Percentiles rank a stretch among this genome's conserved stretches.
These are phyloP conservation scores for Ornithorhynchus anatinus DNA, from an alignment of 2,113 vertebrate genomes.

Conservation along the genomic window DNA sequence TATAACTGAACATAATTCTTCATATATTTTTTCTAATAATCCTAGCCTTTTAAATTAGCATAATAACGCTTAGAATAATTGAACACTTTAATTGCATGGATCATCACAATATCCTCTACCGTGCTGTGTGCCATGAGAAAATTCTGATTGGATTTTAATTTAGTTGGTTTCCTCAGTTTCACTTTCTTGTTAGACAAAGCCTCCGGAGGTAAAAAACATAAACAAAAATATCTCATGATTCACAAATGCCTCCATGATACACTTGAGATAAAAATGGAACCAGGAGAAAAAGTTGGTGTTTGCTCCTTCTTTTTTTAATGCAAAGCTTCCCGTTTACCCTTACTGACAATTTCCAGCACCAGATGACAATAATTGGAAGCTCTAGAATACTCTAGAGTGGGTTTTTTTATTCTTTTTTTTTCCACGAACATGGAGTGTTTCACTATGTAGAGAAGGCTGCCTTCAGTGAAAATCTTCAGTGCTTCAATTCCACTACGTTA, in stretches of 20 bases:
- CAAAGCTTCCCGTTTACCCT: background rate
- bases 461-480: slow-evolving; percentile 44
- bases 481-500: slow-evolving; percentile 5
- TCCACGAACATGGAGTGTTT: too few relatives aligned
- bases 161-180: background rate
- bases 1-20: slow-evolving; percentile 36
- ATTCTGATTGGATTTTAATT: background rate
- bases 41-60: slow-evolving; percentile 27
- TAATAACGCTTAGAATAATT: slow-evolving; percentile 39
- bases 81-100: slow-evolving; percentile 24
- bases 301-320: background rate
- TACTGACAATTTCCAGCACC: accelerated
- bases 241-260: background rate
- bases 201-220: background rate
- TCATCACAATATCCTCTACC: background rate
- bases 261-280: background rate
- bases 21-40: slow-evolving; percentile 43
- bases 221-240: background rate
- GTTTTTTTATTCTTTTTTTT: too few relatives aligned
- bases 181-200: background rate
- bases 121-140: background rate
- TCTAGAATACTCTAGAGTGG: background rate
- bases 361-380: background rate
- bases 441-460: too few relatives aligned
- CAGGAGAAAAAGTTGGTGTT: background rate